Evolutionary conservation across 2,797 vertebrate species (phyloP), one percentile per base, ranked within the genome.

Genomic region (Crossoptilon crossoptilon): DNA sequence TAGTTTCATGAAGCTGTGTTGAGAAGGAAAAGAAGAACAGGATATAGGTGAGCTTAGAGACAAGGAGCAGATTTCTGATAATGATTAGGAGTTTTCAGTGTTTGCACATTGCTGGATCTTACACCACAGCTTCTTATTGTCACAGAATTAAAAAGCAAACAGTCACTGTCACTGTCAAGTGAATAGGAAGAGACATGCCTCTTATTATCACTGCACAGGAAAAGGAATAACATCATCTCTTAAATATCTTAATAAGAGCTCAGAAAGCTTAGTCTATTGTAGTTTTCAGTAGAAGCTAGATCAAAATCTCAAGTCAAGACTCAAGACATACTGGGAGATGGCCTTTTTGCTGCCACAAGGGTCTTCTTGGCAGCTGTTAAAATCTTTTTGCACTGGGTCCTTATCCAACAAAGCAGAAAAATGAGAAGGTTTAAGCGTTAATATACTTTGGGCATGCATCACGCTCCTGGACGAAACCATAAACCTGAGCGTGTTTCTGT

Each of bases 311-410:
- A 48, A 60, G 21, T 23, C 37, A 82, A 35, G 9, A 12, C 17
- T 23, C 31, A 8, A 22, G 35, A 17, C 23, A 26, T 26, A 10
- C 19, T 37, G 76, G 39, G 39, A 31, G 44, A 23, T 14, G 46
- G 41, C 41, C n/a, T 59, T 59, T 73, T 5, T 19, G 8, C 37
- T 64, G 63, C 39, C 1, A 0, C 5, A 21, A 44, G n/a, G 21
- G 8, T 48, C 89, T 60, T 56, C 51, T 3, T 4, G 53, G 11
- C 4, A 43, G 72, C 53, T 48, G 31, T 41, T 66, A 43, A 48
- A 59, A 17, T 3, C 18, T 56, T 90, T 68, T 14, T 56, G 22
- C 5, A 1, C 14, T 77, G 24, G 9, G 24, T 76, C 21, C 29
- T 19, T 35, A 58, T 21, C 27, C 53, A 64, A 4, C 19, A 66